Evolutionary conservation across 2,888 invertebrate genomes (phyloP), one percentile per base, ranked within the genome.

Genomic region (Chouioia cunea): DNA sequence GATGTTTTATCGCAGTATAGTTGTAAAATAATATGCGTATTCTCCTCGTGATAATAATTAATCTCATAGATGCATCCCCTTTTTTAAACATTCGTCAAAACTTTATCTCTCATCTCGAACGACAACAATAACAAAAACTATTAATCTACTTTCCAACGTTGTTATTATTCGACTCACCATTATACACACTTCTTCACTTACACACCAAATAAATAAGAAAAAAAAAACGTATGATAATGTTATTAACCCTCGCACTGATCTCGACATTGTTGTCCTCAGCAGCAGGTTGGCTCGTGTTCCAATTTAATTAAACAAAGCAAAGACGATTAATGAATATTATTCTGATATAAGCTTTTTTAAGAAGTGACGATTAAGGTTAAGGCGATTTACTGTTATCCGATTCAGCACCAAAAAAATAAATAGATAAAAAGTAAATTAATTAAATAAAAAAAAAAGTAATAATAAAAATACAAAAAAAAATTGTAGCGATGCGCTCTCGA

Each of bases 281-380:
- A 73, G 73, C 73, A 73, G 73, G 73, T 73, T 70, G 70, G 67
- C 67, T 73, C 70, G 70, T 73, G 70, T 73, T 73, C 70, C 70
- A 73, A 73, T 73, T 73, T 70, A 64, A 64, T 73, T 70, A 73
- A 73, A 74, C 58, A 71, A 44, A 60, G 27, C 27, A 20, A 44
- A 44, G 47, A 48, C 50, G 52, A 60, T 23, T 46, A 15, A 53
- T 4, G 16, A 36, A 70, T 70, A 73, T 73, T 72, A 71, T 71
- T 76, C 73, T 74, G 59, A 66, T 66, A 63, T 68, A 72, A 71
- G 66, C 57, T 74, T 75, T 73, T 75, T 74, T 70, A 72, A 53
- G n/a, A 46, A 47, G 44, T 57, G 50, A 65, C 23, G 56, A 62
- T 44, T 56, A 64, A 63, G 54, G 44, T 27, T 27, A 27, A 27